Evolutionary conservation across 2,888 invertebrate species (phyloP).

Genomic region (Platycheirus rosarum): DNA sequence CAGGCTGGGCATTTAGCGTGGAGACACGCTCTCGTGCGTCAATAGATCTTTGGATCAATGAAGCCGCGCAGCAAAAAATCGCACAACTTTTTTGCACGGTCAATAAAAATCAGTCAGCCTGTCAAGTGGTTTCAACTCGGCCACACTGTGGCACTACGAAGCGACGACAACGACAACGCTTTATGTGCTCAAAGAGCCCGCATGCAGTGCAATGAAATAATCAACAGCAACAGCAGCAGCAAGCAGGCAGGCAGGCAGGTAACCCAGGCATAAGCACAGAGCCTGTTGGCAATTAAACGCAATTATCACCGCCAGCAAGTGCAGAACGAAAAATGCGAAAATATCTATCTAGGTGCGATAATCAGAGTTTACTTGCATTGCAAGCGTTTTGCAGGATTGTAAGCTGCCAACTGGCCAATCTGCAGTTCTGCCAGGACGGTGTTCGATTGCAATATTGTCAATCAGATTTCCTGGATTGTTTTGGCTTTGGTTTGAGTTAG

Average conservation of each 20-base stretch:
- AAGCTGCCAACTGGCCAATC: conserved; percentile 15
- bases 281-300: conserved; percentile 73
- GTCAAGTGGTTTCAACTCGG: conserved; percentile 69
- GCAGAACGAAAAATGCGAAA: conserved; percentile 73
- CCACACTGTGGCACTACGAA: conserved; percentile 40
- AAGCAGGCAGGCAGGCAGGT: background rate
- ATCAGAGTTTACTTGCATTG: conserved; percentile 50
- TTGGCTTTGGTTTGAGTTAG: conserved; percentile 14
- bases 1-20: conserved; percentile 56
- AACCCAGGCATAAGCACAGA: conserved; percentile 1
- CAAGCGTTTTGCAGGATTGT: conserved; percentile 24
- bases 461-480: conserved; percentile 65
- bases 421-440: background rate
- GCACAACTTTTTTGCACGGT: conserved; percentile 58
- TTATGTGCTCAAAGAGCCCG: conserved; percentile 62
- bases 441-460: conserved; percentile 63
- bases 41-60: conserved; percentile 51
- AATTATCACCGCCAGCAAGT: conserved; percentile 69
- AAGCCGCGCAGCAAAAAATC: conserved; percentile 27
- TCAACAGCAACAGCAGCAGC: conserved; percentile 47
- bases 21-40: conserved; percentile 67
- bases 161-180: conserved; percentile 3
- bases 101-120: conserved; percentile 74
- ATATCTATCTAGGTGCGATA: conserved; percentile 73
- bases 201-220: conserved; percentile 61